Percentiles rank a stretch among this genome's conserved stretches.
phyloP scores from a whole-genome alignment of 2,888 invertebrate species.

The Xestobium rufovillosum region DNA sequence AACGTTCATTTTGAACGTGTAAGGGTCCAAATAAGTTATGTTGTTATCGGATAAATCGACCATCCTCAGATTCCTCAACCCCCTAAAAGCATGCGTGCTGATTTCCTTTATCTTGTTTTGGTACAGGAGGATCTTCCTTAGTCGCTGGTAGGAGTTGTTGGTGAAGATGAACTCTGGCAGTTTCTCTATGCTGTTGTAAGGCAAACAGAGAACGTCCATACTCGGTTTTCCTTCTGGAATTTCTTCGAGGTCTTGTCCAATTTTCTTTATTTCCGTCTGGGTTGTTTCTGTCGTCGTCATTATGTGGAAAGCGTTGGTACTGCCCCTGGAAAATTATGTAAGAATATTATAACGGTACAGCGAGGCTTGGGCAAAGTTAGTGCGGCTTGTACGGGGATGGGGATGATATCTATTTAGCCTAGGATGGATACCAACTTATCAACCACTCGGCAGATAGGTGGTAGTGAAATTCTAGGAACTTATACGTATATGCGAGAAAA shows the following conservation, averaged over 20 bases:
- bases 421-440: no score
- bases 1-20: slow-evolving; percentile 34
- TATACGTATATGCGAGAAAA: no score
- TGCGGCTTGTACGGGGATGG: slow-evolving; percentile 1
- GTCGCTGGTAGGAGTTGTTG: slow-evolving; percentile 31
- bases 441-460: no score
- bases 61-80: slow-evolving; percentile 29
- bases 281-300: not conserved
- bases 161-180: slow-evolving; percentile 32
- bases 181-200: slow-evolving; percentile 33
- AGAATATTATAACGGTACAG: not conserved
- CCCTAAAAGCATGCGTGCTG: slow-evolving; percentile 33
- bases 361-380: not conserved
- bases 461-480: no score
- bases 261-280: slow-evolving; percentile 11
- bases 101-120: slow-evolving; percentile 35
- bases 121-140: slow-evolving; percentile 32
- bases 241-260: slow-evolving; percentile 27
- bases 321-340: no score
- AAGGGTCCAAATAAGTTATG: slow-evolving; percentile 31
- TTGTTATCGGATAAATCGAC: slow-evolving; percentile 38
- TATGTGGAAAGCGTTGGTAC: no score
- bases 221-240: slow-evolving; percentile 31
- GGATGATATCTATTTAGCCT: slow-evolving; percentile 12
- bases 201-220: slow-evolving; percentile 29